phyloP scores from a whole-genome alignment of 2,113 vertebrate species.

The Dasypus novemcinctus region DNA sequence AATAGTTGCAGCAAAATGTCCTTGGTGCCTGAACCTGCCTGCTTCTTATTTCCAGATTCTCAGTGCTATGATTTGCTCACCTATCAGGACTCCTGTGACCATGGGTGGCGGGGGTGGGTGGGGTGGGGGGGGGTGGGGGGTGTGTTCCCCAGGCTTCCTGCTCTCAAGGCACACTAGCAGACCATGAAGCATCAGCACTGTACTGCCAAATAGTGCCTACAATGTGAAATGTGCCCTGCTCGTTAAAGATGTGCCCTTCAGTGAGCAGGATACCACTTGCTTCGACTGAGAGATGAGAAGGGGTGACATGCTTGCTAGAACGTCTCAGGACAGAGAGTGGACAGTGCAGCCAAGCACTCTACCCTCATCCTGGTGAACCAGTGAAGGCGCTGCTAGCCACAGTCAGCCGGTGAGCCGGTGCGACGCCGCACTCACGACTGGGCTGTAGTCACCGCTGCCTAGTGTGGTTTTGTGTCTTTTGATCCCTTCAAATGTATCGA shows the following conservation, averaged over 20 bases:
- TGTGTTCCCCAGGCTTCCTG: neutral
- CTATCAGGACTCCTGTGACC: neutral
- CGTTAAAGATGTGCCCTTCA: neutral
- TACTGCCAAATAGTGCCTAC: neutral
- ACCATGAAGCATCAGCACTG: neutral
- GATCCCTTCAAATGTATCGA: neutral
- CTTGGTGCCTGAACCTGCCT: neutral
- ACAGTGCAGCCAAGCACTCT: fast-evolving
- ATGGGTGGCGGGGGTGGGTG: too few relatives aligned
- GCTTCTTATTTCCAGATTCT: neutral
- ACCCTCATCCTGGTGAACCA: fast-evolving
- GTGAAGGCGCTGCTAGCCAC: fast-evolving
- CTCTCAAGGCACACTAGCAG: neutral
- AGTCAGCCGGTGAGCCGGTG: fast-evolving
- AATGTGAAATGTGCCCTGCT: neutral
- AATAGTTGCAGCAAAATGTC: neutral
- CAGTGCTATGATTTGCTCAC: neutral
- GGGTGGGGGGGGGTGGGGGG: too few relatives aligned
- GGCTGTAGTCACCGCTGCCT: neutral
- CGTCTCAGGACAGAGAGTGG: neutral
- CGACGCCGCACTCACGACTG: fast-evolving
- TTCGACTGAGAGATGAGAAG: neutral
- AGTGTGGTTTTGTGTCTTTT: neutral
- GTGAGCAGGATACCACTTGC: neutral
- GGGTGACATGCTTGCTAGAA: neutral